These are phyloP conservation scores for Capitella teleta DNA, from an alignment of 1,140 invertebrate genomes.

Conservation along the genomic window DNA sequence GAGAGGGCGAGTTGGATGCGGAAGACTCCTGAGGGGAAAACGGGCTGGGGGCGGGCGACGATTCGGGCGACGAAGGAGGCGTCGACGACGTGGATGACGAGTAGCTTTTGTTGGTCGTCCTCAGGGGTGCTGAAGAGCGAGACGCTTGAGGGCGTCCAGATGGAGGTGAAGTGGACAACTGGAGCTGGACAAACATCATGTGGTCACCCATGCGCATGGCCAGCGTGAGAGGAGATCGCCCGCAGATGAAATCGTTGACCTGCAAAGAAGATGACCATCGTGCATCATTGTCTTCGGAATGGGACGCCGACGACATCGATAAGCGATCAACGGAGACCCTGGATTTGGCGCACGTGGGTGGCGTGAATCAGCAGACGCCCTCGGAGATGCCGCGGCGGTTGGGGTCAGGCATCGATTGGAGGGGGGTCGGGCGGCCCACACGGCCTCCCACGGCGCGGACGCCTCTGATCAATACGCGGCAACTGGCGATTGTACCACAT, in stretches of 20 bases:
- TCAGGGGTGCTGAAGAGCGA: not conserved
- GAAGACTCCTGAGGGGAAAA: not conserved
- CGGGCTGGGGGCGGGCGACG: not conserved
- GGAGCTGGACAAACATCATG: conserved; percentile 92
- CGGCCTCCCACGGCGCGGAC: no score
- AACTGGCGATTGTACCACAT: no score
- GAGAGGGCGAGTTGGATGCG: not conserved
- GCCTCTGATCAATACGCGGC: no score
- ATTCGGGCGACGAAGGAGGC: not conserved
- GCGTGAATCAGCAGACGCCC: no score
- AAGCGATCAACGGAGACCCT: no score
- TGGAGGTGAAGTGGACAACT: conserved; percentile 70
- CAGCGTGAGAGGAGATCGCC: conserved; percentile 81
- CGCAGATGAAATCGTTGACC: conserved; percentile 87
- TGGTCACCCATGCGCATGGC: conserved; percentile 89
- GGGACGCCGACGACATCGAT: no score
- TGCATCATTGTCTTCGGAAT: no score
- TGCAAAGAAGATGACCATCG: conserved; percentile 38
- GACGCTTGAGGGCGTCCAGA: conserved; percentile 16
- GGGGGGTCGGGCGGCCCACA: no score
- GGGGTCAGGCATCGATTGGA: no score
- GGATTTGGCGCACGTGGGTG: no score
- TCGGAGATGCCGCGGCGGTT: no score
- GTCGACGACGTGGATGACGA: not conserved
- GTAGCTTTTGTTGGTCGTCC: not conserved